A percentile compares a stretch with the other conserved stretches of the same genome.
Conservation (phyloP, 1,140 invertebrate species). For the Lordiphosa collinella region DNA sequence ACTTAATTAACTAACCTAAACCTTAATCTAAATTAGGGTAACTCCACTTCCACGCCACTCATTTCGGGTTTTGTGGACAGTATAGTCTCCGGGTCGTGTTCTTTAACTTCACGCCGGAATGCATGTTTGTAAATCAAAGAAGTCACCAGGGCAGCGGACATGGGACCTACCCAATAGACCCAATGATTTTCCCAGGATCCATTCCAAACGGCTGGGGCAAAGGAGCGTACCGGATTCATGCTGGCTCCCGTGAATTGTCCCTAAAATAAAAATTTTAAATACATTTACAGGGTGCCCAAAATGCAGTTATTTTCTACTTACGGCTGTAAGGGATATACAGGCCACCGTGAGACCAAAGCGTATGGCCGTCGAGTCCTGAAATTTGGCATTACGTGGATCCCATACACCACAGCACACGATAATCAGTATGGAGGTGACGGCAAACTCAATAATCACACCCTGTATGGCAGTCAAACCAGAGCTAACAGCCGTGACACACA, state of each 20-base stretch:
- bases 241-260: constrained; percentile 87
- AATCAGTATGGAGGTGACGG: constrained; percentile 82
- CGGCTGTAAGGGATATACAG: constrained; percentile 82
- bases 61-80: constrained; percentile 13
- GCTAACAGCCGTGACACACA: constrained; percentile 82
- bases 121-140: constrained; percentile 83
- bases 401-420: constrained; percentile 84
- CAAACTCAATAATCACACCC: constrained; percentile 82
- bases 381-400: constrained; percentile 82
- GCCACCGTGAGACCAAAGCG: constrained; percentile 83
- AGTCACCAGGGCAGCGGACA: constrained; percentile 82
- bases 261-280: constrained; percentile 64
- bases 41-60: constrained; percentile 8
- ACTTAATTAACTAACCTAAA: too few relatives aligned
- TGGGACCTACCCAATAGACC: constrained; percentile 89
- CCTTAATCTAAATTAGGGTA: constrained; percentile 1
- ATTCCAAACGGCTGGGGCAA: constrained; percentile 88
- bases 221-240: constrained; percentile 89
- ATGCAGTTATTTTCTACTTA: constrained; percentile 15
- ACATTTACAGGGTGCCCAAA: constrained; percentile 11
- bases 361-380: constrained; percentile 81
- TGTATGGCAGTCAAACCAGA: constrained; percentile 77
- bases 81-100: background rate
- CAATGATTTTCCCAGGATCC: constrained; percentile 87
- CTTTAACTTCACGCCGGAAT: constrained; percentile 61